A percentile compares a stretch with the other conserved stretches of the same genome.
Conservation (phyloP, 2,888 invertebrate genomes). For the Scrobipalpa costella region DNA sequence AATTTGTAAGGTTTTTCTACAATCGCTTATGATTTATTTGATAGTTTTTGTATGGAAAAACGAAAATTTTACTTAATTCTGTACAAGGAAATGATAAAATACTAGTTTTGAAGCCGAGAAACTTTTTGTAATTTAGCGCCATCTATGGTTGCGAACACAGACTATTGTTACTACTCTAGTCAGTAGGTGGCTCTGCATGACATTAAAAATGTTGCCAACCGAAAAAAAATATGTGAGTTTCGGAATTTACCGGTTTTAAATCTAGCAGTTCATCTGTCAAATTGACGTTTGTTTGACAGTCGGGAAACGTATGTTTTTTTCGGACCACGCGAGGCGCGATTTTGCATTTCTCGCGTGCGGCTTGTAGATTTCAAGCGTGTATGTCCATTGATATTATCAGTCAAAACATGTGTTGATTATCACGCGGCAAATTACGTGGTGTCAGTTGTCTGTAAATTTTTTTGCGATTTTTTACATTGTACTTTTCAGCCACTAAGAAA, state of each 20-base stretch:
- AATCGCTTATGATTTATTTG: too few species aligned
- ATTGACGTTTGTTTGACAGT: too few species aligned
- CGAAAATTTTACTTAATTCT: too few species aligned
- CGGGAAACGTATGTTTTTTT: neutral
- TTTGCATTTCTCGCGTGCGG: conserved; percentile 33
- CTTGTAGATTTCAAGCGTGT: conserved; percentile 41
- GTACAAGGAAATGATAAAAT: too few species aligned
- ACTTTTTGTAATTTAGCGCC: too few species aligned
- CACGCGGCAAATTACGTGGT: conserved; percentile 32
- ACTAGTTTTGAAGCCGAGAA: too few species aligned
- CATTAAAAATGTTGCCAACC: neutral
- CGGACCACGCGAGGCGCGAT: conserved; percentile 1
- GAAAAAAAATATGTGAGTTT: neutral
- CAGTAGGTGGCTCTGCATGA: neutral
- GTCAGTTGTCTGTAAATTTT: conserved; percentile 30
- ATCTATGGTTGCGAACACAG: neutral
- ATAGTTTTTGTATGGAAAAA: too few species aligned
- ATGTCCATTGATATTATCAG: conserved; percentile 30
- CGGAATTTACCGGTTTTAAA: conserved; percentile 6
- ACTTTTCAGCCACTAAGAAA: conserved; percentile 21
- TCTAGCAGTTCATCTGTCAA: neutral
- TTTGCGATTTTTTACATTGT: conserved; percentile 1
- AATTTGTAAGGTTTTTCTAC: too few species aligned
- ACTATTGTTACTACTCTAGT: neutral
- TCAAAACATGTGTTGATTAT: conserved; percentile 58